Percentiles rank a stretch among this genome's conserved stretches.
Evolutionary conservation across 2,888 invertebrate genomes (phyloP).

Genomic region (Stenchaetothrips biformis): DNA sequence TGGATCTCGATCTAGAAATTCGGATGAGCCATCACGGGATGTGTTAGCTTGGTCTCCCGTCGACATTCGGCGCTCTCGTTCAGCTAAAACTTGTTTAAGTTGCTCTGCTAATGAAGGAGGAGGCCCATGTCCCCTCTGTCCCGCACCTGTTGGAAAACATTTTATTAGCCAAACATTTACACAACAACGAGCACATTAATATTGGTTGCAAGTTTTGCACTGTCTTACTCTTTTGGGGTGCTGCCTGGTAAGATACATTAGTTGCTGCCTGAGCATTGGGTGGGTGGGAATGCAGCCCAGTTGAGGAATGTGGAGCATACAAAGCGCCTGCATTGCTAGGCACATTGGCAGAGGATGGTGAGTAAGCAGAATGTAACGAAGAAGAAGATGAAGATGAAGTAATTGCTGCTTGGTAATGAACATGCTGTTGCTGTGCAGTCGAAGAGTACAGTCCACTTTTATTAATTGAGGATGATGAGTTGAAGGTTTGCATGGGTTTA

Average conservation of each 20-base stretch:
- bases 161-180: neutral
- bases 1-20: constrained; percentile 6
- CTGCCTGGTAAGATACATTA: constrained; percentile 46
- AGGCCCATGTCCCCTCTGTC: constrained; percentile 46
- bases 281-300: neutral
- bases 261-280: neutral
- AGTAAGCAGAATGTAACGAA: constrained; percentile 11
- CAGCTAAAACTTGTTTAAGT: constrained; percentile 78
- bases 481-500: constrained; percentile 2
- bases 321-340: neutral
- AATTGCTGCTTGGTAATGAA: constrained; percentile 8
- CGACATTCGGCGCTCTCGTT: constrained; percentile 68
- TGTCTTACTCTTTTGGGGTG: constrained; percentile 46
- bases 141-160: neutral
- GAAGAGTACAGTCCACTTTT: constrained; percentile 7
- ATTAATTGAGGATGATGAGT: neutral
- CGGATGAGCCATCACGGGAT: constrained; percentile 26
- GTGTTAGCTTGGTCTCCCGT: constrained; percentile 33
- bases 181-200: neutral
- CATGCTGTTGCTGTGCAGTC: neutral
- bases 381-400: neutral
- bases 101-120: constrained; percentile 79
- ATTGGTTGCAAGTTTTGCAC: neutral
- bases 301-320: neutral
- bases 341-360: constrained; percentile 9